Evolutionary conservation across 2,797 vertebrate species (phyloP).

Genomic region (Peromyscus nudipes): DNA sequence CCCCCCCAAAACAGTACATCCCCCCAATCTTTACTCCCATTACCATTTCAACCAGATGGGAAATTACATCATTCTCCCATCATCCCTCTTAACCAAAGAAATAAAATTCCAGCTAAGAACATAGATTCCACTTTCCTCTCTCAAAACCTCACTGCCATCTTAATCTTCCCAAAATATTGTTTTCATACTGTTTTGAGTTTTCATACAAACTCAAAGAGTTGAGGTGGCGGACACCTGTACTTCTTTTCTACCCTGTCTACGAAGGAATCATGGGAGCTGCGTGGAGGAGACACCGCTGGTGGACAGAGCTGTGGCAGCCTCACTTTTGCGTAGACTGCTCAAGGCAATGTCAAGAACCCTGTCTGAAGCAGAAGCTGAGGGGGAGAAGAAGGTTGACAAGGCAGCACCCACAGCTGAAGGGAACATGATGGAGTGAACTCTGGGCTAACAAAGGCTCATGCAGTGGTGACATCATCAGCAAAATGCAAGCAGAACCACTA

Average conservation of each 20-base stretch:
- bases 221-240: background rate
- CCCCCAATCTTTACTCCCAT: background rate
- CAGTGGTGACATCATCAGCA: background rate
- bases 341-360: background rate
- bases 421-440: background rate
- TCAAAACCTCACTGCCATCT: background rate
- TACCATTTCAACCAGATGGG: background rate
- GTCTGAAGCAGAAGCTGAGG: background rate
- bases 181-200: too few relatives aligned
- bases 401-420: background rate
- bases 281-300: background rate
- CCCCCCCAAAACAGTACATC: background rate
- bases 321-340: background rate
- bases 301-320: background rate
- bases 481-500: slow-evolving; percentile 20
- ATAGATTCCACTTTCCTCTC: background rate
- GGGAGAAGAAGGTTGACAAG: background rate
- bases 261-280: background rate
- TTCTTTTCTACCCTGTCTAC: slow-evolving; percentile 9
- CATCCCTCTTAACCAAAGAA: background rate
- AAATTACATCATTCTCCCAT: background rate
- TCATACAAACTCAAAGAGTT: background rate
- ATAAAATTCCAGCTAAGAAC: background rate
- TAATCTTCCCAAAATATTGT: background rate
- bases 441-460: background rate